Evolutionary conservation across 2,113 vertebrate genomes (phyloP), one percentile per base, ranked within the genome.

Genomic region (Spilogale gracilis): DNA sequence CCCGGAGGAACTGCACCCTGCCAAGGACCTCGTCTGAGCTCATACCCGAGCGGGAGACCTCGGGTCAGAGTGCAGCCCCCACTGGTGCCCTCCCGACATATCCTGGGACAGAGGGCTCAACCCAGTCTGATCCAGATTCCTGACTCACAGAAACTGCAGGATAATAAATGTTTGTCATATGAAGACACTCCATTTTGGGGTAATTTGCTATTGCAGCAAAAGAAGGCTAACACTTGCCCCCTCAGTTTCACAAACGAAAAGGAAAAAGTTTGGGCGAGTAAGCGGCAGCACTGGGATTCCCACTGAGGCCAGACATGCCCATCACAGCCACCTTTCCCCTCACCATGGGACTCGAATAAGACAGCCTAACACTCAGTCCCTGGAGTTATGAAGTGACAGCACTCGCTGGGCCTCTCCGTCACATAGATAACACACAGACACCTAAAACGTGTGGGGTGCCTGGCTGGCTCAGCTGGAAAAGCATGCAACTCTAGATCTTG

Each of bases 291-390:
- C 45, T 32, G 79, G 50, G 17, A 52, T 52, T 73, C 83, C 91
- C 27, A 54, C 21, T 60, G 45, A 18, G 52, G 61, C 25, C 61
- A 80, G 50, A 58, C 17, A 9, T 25, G 54, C 13, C 25, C 23
- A 14, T 10, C 5, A 56, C 0, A 21, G 67, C 16, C 0, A 13
- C 32, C 8, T 25, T 67, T 52, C 38, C 45, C 8, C 82, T 69
- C 45, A 38, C 0, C 18, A 23, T 4, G 16, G 0, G 3, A 10
- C 65, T 20, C 52, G 1, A 12, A 30, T 48, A 11, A 23, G 8
- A 38, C 16, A 21, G 25, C 74, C 32, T 67, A n/a, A 2, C 1
- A 17, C 5, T 27, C 20, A 17, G 61, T 9, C 74, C 60, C 16
- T 0, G 0, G 10, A 95, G 9, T 56, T 43, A 13, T 2, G 3